Evolutionary conservation across 2,113 vertebrate genomes (phyloP), one percentile per base, ranked within the genome.

Genomic region (Anguilla rostrata): DNA sequence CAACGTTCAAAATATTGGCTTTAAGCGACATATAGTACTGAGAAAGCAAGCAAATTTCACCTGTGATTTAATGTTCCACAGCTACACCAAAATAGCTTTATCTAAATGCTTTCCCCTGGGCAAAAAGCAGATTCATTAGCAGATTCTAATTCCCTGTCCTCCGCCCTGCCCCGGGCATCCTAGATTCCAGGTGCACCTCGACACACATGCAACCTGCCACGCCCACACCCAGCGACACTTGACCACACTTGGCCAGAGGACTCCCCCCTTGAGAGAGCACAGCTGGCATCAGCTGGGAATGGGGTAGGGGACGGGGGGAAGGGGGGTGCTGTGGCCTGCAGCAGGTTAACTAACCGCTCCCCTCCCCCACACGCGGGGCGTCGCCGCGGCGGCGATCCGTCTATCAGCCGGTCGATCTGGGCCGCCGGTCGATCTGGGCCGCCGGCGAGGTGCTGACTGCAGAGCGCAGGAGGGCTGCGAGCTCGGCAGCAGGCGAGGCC

Each of bases 171-270:
- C 26, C 2, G 39, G 41, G 57, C n/a, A 39, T 53, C 43, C 43
- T 26, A 5, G 16, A 43, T 85, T 78, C 71, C 71, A 75, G 71
- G 71, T 75, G 71, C 9, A 75, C 6, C 22, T 39, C 56, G 4
- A 66, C 57, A 29, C 84, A 85, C 75, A 46, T 57, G 84, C 29
- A 29, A 75, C 71, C 71, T 29, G 29, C 71, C 29, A 49, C n/a
- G 43, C n/a, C 78, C 46, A 22, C 43, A 9, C 12, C 49, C 12
- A 53, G 12, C 29, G 22, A 6, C 22, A 39, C 20, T 29, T 57
- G 18, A 83, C 20, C 29, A 34, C 66, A 22, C n/a, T 39, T n/a
- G 8, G n/a, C 43, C 78, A 78, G 22, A 7, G 29, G 60, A 8
- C 5, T 5, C 22, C 60, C 60, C 20, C 20, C 22, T 26, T 8